Base-by-base conservation (phyloP, 2,888 invertebrate species). In the Sesamia inferens region DNA sequence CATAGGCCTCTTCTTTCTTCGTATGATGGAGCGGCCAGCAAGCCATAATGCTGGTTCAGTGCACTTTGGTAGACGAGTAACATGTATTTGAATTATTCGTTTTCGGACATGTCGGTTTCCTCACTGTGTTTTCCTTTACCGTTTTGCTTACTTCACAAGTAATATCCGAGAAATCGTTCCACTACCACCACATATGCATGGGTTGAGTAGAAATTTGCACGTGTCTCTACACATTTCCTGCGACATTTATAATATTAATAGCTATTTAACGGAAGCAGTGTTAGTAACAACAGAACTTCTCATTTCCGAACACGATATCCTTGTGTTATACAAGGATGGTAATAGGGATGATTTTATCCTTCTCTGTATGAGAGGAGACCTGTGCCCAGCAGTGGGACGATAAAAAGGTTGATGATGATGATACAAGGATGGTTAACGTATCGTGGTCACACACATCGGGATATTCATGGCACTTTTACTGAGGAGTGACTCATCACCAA, bases 381-480 rank as follows among this genome's bases (percentile, higher is more conserved):
- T 31, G 31, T 31, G 31, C 31, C 31, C 31, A 31, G 31, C 31
- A 31, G 31, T 31, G 31, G 31, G 31, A 31, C 31, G 31, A 1
- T 31, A 31, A 31, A 31, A 31, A 31, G 31, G 31, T 31, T 31
- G 31, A 31, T 31, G 31, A 3, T 31, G 31, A 31, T 31, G 31
- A 31, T 31, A 31, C 31, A 31, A 31, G 31, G 31, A 31, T 31
- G 31, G 31, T 1, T 79, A 76, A 39, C 58, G 31, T 16, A 55
- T 47, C 22, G 44, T 22, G 64, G 24, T 22, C 78, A 85, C 86
- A 68, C 81, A 79, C 81, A 88, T 88, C 82, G 82, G 71, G 80
- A 31, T 88, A 88, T 88, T 86, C 88, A 87, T 85, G 76, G 76
- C 68, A 47, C 24, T 66, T 84, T 81, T 83, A 87, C 86, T 85